phyloP scores from a whole-genome alignment of 1,140 invertebrate species.

The Antheraea mylitta region DNA sequence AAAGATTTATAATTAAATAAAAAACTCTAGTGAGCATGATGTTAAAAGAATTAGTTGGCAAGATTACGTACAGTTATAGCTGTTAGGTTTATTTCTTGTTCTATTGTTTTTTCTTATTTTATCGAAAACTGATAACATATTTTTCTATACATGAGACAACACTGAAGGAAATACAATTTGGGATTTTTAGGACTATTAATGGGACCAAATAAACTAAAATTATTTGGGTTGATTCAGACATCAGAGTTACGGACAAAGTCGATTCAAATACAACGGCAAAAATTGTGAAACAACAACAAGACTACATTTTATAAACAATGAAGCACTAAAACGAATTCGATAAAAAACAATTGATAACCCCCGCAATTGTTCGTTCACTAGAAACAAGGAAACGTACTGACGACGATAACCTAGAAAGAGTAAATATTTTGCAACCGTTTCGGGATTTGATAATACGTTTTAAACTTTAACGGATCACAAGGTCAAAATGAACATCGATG shows the following conservation, averaged over 20 bases:
- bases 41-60: no score
- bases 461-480: not conserved
- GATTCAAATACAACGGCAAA: constrained; percentile 35
- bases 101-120: no score
- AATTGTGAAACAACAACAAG: constrained; percentile 37
- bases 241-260: not conserved
- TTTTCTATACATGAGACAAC: no score
- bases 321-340: constrained; percentile 9
- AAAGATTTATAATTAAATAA: no score
- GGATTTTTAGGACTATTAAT: no score
- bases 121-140: no score
- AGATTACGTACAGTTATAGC: no score
- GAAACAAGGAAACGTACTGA: constrained; percentile 1
- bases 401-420: constrained; percentile 35
- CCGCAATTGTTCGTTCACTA: constrained; percentile 3
- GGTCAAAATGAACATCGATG: not conserved
- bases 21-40: no score
- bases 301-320: constrained; percentile 12
- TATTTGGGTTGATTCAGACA: no score
- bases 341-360: constrained; percentile 21
- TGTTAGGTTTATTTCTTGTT: no score
- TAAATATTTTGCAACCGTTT: constrained; percentile 2
- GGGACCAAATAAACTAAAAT: no score
- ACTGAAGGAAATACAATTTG: no score
- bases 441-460: constrained; percentile 1